Evolutionary conservation across 2,888 invertebrate species (phyloP).

Genomic region (Metallyticus violacea): DNA sequence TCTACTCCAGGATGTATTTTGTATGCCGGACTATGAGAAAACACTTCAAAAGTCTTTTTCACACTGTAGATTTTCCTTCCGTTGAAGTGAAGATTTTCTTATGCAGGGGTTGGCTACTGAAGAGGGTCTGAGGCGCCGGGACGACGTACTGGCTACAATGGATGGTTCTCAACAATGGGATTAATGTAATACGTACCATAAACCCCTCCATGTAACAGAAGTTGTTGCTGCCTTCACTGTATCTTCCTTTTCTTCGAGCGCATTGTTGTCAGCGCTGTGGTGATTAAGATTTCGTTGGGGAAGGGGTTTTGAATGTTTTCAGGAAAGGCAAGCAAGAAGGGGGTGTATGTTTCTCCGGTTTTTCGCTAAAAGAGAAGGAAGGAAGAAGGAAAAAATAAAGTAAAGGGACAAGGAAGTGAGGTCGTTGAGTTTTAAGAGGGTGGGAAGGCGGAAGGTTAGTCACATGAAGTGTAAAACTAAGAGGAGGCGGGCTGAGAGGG

Average conservation of each 20-base stretch:
- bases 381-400: not conserved
- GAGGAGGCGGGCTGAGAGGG: not conserved
- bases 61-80: not conserved
- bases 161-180: slow-evolving; percentile 11
- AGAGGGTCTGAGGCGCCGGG: not conserved
- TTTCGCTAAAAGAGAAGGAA: not conserved
- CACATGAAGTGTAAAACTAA: not conserved
- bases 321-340: not conserved
- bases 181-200: not conserved
- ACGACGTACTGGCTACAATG: not conserved
- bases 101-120: not conserved
- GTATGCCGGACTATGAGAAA: not conserved
- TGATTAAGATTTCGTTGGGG: slow-evolving; percentile 22
- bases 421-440: slow-evolving; percentile 18
- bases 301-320: not conserved
- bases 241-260: slow-evolving; percentile 15
- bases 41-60: not conserved
- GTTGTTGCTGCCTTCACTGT: slow-evolving; percentile 1
- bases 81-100: not conserved
- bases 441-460: not conserved
- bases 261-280: slow-evolving; percentile 16
- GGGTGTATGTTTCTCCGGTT: not conserved
- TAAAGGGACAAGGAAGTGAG: slow-evolving; percentile 14
- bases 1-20: too few relatives aligned
- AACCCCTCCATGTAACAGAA: not conserved